Percentiles rank a stretch among this genome's conserved stretches.
Conservation (phyloP, 2,888 invertebrate genomes). For the Anarsia innoxiella region DNA sequence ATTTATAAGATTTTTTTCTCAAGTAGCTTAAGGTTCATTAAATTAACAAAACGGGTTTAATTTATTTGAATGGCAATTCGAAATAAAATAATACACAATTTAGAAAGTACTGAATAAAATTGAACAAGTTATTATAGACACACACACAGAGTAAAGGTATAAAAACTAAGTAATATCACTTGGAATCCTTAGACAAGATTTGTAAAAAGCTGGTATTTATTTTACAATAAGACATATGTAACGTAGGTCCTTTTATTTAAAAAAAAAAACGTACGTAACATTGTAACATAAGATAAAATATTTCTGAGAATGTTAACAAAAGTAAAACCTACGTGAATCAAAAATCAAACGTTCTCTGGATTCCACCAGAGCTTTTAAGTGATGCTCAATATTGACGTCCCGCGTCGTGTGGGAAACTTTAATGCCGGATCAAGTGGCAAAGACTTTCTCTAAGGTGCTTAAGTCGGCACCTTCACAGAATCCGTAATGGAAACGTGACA, state of each 20-base stretch:
- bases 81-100: neutral
- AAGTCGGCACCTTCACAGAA: conserved; percentile 48
- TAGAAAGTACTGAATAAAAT: neutral
- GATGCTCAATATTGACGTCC: conserved; percentile 12
- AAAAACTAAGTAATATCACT: too few species aligned
- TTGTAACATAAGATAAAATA: neutral
- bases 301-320: neutral
- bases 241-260: too few species aligned
- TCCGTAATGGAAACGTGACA: conserved; percentile 57
- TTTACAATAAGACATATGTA: too few species aligned
- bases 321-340: too few species aligned
- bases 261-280: too few species aligned
- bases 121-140: neutral
- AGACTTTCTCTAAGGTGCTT: conserved; percentile 50
- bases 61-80: too few species aligned
- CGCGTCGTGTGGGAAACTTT: conserved; percentile 29
- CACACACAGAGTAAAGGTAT: neutral
- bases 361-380: neutral
- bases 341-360: too few species aligned
- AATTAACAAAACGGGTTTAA: too few species aligned
- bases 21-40: conserved; percentile 21
- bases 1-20: conserved; percentile 37
- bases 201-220: too few species aligned
- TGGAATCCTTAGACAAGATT: neutral
- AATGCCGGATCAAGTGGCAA: conserved; percentile 42